Conservation (phyloP, 1,140 invertebrate species). For the Antheraea mylitta region DNA sequence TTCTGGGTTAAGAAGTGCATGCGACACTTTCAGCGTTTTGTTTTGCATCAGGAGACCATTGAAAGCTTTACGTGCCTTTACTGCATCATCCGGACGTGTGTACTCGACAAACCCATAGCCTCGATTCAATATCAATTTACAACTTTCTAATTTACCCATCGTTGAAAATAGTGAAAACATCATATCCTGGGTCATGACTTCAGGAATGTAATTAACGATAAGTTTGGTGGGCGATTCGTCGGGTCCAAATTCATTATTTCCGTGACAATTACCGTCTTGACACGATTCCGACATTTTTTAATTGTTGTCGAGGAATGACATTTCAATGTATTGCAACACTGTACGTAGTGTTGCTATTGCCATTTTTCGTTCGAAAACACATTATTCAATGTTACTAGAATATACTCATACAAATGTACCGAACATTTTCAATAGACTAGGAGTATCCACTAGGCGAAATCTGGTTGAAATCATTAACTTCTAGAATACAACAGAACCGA, state of each 20-base stretch:
- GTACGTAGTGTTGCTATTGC: slow-evolving; percentile 43
- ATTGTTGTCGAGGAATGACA: slow-evolving; percentile 77
- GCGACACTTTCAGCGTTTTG: slow-evolving; percentile 77
- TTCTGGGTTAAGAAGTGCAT: slow-evolving; percentile 76
- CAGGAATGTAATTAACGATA: slow-evolving; percentile 80
- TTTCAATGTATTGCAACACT: slow-evolving; percentile 35
- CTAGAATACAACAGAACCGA: too few relatives aligned
- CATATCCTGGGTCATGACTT: slow-evolving; percentile 79
- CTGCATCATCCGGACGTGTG: slow-evolving; percentile 72
- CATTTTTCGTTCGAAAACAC: slow-evolving; percentile 51
- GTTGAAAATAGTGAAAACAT: slow-evolving; percentile 78
- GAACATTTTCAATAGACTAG: neutral
- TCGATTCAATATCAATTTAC: slow-evolving; percentile 79
- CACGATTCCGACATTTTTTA: slow-evolving; percentile 80
- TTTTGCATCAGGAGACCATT: slow-evolving; percentile 78
- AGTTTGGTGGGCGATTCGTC: slow-evolving; percentile 79
- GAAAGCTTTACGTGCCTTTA: slow-evolving; percentile 75
- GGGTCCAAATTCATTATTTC: slow-evolving; percentile 76
- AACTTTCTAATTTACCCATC: slow-evolving; percentile 80
- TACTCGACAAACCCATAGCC: slow-evolving; percentile 80
- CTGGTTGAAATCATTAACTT: too few relatives aligned
- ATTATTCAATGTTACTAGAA: neutral
- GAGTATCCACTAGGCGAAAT: too few relatives aligned
- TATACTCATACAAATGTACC: neutral
- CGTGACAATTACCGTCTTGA: slow-evolving; percentile 79